These are phyloP conservation scores for Tetraodon nigroviridis DNA, from an alignment of 2,113 vertebrate genomes.

Conservation along the genomic window DNA sequence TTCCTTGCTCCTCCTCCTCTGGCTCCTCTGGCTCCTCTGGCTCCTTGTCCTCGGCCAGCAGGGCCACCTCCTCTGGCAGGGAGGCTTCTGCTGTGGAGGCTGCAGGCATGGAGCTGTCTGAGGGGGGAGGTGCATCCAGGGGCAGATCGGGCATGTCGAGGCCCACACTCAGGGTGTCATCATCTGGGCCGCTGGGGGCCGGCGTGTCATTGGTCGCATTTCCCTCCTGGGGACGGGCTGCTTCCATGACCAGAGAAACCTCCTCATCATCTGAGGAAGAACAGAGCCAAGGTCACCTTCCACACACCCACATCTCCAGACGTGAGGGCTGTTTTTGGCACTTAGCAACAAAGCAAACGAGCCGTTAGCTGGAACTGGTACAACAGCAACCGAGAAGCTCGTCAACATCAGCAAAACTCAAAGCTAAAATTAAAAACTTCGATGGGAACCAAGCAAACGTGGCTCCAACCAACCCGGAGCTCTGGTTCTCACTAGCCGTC, in stretches of 20 bases:
- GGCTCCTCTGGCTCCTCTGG: constrained; percentile 2
- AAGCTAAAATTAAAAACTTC: too few relatives aligned
- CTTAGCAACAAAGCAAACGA: too few relatives aligned
- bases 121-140: constrained; percentile 50
- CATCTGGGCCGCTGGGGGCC: constrained; percentile 46
- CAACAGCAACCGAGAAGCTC: too few relatives aligned
- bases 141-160: constrained; percentile 73
- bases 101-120: constrained; percentile 21
- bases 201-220: constrained; percentile 45
- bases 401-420: too few relatives aligned
- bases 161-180: constrained; percentile 69
- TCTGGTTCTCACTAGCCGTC: too few relatives aligned
- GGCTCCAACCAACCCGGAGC: too few relatives aligned
- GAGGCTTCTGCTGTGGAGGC: constrained; percentile 1
- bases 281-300: not conserved
- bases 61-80: constrained; percentile 17
- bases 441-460: too few relatives aligned
- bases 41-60: not conserved
- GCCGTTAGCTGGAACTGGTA: too few relatives aligned
- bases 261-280: constrained; percentile 88
- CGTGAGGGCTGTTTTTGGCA: too few relatives aligned
- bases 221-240: constrained; percentile 65
- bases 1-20: constrained; percentile 23
- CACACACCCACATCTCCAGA: not conserved
- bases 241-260: constrained; percentile 80